Conservation (phyloP, 2,113 vertebrate genomes). For the Stegastes partitus region DNA sequence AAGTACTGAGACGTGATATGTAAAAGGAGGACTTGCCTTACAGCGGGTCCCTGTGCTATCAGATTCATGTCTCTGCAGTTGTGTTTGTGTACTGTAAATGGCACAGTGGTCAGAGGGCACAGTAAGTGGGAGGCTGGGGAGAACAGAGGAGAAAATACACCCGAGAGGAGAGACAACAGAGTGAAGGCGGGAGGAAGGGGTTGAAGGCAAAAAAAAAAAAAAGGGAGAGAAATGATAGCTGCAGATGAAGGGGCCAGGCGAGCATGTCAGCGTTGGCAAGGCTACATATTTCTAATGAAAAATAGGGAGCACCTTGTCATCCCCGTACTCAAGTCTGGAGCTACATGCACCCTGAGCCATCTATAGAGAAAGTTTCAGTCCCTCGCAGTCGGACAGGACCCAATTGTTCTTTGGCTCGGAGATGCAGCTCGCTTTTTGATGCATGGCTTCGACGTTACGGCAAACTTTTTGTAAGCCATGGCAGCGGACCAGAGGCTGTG, state of each 20-base stretch:
- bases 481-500: slow-evolving; percentile 56
- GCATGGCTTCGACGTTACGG: slow-evolving; percentile 36
- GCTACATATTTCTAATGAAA: slow-evolving; percentile 29
- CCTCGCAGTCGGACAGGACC: slow-evolving; percentile 1
- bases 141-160: slow-evolving; percentile 25
- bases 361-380: slow-evolving; percentile 20
- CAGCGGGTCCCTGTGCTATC: slow-evolving; percentile 35
- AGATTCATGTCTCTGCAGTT: slow-evolving; percentile 39
- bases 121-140: slow-evolving; percentile 37
- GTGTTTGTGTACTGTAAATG: slow-evolving; percentile 50
- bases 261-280: slow-evolving; percentile 6
- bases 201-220: slow-evolving; percentile 1
- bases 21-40: slow-evolving; percentile 25
- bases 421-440: slow-evolving; percentile 43
- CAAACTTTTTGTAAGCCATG: slow-evolving; percentile 59
- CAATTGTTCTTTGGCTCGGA: slow-evolving; percentile 52
- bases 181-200: background rate
- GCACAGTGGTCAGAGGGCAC: slow-evolving; percentile 48
- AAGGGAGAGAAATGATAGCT: slow-evolving; percentile 16
- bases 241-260: slow-evolving; percentile 17
- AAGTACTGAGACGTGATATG: slow-evolving; percentile 19
- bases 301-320: slow-evolving; percentile 58
- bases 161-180: slow-evolving; percentile 1
- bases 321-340: slow-evolving; percentile 26
- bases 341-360: slow-evolving; percentile 4